phyloP scores from a whole-genome alignment of 92 coral and sea anemone species.

The Nematostella vectensis region DNA sequence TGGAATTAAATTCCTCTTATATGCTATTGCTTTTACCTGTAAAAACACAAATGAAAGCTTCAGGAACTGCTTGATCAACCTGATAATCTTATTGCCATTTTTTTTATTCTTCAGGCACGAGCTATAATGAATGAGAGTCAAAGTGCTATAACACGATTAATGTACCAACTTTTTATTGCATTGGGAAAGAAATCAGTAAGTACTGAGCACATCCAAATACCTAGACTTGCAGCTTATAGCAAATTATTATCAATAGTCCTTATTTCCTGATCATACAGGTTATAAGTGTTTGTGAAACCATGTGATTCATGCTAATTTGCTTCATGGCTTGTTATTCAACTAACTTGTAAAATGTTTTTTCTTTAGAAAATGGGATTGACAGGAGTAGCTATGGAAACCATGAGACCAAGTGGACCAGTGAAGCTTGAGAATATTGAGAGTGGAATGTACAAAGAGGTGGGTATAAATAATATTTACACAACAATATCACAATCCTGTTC shows the following conservation, averaged over 20 bases:
- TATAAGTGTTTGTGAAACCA: too few species aligned
- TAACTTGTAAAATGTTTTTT: not conserved
- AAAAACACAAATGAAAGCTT: too few species aligned
- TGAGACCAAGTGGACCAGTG: slow-evolving; percentile 98
- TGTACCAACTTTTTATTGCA: slow-evolving; percentile 92
- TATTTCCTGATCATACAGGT: too few species aligned
- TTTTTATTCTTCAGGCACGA: slow-evolving; percentile 60
- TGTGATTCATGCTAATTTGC: too few species aligned
- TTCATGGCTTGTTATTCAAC: too few species aligned
- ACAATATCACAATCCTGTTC: not conserved
- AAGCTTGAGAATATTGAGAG: slow-evolving; percentile 94
- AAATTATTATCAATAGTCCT: too few species aligned
- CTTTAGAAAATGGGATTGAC: slow-evolving; percentile 79
- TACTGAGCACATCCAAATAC: too few species aligned
- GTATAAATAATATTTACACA: too few species aligned
- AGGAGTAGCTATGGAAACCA: slow-evolving; percentile 99
- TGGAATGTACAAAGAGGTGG: slow-evolving; percentile 90
- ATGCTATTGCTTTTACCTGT: too few species aligned
- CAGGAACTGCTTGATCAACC: too few species aligned
- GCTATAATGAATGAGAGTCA: slow-evolving; percentile 91
- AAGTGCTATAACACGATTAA: slow-evolving; percentile 78
- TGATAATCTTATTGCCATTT: not conserved
- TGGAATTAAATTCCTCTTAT: too few species aligned
- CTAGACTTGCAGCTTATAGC: too few species aligned
- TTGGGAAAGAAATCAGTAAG: slow-evolving; percentile 87